Evolutionary conservation across 1,140 invertebrate species (phyloP).

Genomic region (Trachymyrmex cornetzi): DNA sequence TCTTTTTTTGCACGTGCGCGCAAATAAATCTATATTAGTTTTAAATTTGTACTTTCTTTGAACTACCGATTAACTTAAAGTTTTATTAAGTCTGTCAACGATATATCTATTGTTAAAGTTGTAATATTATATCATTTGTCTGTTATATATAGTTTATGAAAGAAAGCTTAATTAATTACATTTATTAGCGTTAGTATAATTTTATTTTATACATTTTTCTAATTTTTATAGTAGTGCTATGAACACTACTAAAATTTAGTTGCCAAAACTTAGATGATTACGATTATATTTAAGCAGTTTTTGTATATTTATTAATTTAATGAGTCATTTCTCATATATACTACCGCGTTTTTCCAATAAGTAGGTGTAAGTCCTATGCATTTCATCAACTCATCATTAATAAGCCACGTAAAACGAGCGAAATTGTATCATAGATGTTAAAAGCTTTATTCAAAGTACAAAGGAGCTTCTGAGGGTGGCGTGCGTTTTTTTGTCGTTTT

Average conservation of each 20-base stretch:
- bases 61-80: too few species aligned
- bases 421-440: slow-evolving; percentile 38
- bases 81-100: too few species aligned
- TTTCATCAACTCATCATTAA: slow-evolving; percentile 45
- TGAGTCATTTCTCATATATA: neutral
- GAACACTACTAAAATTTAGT: too few species aligned
- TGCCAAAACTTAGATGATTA: neutral
- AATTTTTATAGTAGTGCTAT: too few species aligned
- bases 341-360: neutral
- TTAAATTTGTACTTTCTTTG: neutral
- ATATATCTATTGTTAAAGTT: too few species aligned
- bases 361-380: neutral
- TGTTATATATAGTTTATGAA: too few species aligned
- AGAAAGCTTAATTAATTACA: too few species aligned
- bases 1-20: neutral
- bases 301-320: slow-evolving; percentile 5
- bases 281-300: too few species aligned
- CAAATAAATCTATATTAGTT: neutral
- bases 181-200: too few species aligned
- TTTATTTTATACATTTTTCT: too few species aligned
- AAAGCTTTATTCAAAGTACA: slow-evolving; percentile 54
- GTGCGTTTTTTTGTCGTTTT: slow-evolving; percentile 37
- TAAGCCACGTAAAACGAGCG: slow-evolving; percentile 22
- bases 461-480: neutral
- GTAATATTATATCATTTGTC: too few species aligned